These are phyloP conservation scores for Babylonia areolata DNA, from an alignment of 1,140 invertebrate genomes.

Conservation along the genomic window DNA sequence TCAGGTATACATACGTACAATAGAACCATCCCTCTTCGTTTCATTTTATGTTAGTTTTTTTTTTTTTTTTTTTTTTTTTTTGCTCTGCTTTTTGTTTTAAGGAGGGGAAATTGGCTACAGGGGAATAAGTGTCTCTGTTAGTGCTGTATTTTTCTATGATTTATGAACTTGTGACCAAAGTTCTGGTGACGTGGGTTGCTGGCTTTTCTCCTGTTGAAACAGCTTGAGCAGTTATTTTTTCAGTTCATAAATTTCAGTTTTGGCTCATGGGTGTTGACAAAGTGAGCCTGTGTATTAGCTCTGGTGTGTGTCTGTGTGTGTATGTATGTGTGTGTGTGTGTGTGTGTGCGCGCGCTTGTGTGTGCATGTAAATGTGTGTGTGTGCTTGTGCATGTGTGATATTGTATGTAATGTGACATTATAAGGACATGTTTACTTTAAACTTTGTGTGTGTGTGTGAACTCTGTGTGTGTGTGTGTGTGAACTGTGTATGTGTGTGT, in stretches of 20 bases:
- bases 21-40: background rate
- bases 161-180: background rate
- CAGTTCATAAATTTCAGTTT: background rate
- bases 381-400: too few species aligned
- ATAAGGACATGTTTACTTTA: background rate
- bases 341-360: constrained; percentile 6
- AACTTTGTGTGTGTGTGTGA: background rate
- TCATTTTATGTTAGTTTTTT: too few species aligned
- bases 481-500: background rate
- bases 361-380: background rate
- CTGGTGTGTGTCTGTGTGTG: constrained; percentile 33
- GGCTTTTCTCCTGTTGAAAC: background rate
- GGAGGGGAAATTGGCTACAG: background rate
- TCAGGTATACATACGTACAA: background rate
- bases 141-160: background rate
- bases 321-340: constrained; percentile 32
- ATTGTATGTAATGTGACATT: background rate
- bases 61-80: background rate
- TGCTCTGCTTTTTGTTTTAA: background rate
- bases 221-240: background rate
- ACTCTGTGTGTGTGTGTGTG: background rate
- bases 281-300: constrained; percentile 9
- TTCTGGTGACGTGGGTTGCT: background rate
- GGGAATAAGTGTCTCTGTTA: background rate
- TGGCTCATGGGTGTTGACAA: background rate